Evolutionary conservation across 2,113 vertebrate species (phyloP).

Genomic region (Scolopax mira): DNA sequence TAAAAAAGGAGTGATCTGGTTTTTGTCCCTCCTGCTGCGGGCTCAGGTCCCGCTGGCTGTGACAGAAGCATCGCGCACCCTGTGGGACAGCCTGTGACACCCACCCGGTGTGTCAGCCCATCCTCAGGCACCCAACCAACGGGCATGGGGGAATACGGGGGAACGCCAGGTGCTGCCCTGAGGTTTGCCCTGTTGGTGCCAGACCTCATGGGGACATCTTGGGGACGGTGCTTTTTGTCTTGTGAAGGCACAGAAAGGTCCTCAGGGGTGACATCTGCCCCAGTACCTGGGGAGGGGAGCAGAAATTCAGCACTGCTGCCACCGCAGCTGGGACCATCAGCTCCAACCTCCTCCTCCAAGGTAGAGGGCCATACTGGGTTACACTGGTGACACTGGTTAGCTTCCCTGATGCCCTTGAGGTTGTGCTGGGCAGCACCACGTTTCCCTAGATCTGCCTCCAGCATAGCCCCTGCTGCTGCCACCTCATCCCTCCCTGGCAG

Average conservation of each 20-base stretch:
- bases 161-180: background rate
- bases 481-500: background rate
- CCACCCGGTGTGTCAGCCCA: fast-evolving
- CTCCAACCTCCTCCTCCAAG: background rate
- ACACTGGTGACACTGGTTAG: background rate
- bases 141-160: background rate
- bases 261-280: background rate
- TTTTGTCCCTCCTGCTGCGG: background rate
- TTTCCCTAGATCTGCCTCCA: background rate
- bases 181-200: fast-evolving
- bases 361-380: background rate
- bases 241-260: background rate
- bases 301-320: background rate
- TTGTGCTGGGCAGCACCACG: background rate
- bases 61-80: background rate
- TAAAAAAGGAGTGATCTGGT: conserved; percentile 57
- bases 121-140: background rate
- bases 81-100: fast-evolving
- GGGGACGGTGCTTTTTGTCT: background rate
- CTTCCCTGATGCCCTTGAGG: fast-evolving
- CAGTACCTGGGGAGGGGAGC: background rate
- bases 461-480: background rate
- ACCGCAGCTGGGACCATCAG: background rate
- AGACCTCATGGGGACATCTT: background rate
- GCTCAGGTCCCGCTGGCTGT: fast-evolving